Evolutionary conservation across 2,888 invertebrate genomes (phyloP).

Genomic region (Agriotes lineatus): DNA sequence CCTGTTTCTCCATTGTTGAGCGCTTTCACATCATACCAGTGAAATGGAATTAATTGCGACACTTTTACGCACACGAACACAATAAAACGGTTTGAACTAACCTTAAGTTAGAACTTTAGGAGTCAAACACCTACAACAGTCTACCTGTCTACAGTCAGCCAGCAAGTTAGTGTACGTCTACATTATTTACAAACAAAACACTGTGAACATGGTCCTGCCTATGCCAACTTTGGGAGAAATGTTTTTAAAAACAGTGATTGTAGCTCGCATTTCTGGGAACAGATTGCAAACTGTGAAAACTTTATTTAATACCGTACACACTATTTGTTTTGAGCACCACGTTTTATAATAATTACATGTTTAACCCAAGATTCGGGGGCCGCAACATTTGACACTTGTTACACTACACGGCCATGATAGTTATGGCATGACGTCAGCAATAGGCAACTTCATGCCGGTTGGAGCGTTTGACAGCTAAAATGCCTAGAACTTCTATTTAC

Average conservation of each 20-base stretch:
- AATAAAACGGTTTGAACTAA: constrained; percentile 34
- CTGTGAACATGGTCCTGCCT: constrained; percentile 13
- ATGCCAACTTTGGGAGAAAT: constrained; percentile 2
- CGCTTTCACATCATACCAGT: constrained; percentile 23
- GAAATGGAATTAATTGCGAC: constrained; percentile 22
- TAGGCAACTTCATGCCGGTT: background rate
- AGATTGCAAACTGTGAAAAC: no score
- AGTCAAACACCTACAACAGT: constrained; percentile 42
- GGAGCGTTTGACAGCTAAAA: no score
- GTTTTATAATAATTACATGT: constrained; percentile 14
- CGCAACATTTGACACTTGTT: constrained; percentile 58
- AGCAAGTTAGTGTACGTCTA: constrained; percentile 12
- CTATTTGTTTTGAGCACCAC: background rate
- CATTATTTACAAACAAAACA: constrained; percentile 23
- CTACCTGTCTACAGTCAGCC: constrained; percentile 34
- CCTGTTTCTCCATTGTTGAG: constrained; percentile 55
- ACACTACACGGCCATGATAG: constrained; percentile 53
- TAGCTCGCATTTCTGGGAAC: no score
- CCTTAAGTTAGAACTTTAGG: constrained; percentile 37
- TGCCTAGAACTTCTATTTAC: no score
- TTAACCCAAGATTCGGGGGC: constrained; percentile 29
- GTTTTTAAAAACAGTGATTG: background rate
- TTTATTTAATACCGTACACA: background rate
- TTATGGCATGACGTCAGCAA: constrained; percentile 51
- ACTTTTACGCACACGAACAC: constrained; percentile 33